These are phyloP conservation scores for Zalophus californianus DNA, from an alignment of 2,797 vertebrate genomes.

Conservation along the genomic window DNA sequence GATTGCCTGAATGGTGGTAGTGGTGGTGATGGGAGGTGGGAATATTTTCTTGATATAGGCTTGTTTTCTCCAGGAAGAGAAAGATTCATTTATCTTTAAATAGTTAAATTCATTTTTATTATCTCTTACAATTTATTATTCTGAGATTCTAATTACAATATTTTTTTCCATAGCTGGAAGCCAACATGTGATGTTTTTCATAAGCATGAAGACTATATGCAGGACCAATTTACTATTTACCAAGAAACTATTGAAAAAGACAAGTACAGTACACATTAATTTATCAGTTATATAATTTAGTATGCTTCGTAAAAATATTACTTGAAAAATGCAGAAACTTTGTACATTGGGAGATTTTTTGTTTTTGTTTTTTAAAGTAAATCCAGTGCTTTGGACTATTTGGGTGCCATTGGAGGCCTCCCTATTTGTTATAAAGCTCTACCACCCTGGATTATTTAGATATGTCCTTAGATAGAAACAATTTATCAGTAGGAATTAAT, in stretches of 20 bases:
- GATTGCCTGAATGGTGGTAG: background rate
- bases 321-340: conserved; percentile 44
- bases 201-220: conserved; percentile 88
- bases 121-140: conserved; percentile 58
- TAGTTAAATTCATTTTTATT: conserved; percentile 33
- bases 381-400: background rate
- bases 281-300: conserved; percentile 43
- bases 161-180: conserved; percentile 86
- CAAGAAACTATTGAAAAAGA: conserved; percentile 87
- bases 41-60: conserved; percentile 42
- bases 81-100: conserved; percentile 32
- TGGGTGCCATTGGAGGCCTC: background rate
- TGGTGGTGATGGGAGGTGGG: background rate
- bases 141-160: conserved; percentile 51
- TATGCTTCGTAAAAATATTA: conserved; percentile 32
- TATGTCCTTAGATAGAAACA: conserved; percentile 46
- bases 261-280: conserved; percentile 86
- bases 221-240: conserved; percentile 82
- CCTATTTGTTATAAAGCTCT: conserved; percentile 9
- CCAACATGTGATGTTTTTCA: conserved; percentile 85
- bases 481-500: conserved; percentile 19
- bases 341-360: background rate
- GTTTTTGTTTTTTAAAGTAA: conserved; percentile 8
- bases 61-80: conserved; percentile 44
- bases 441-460: conserved; percentile 20